These are phyloP conservation scores for Gymnocheta viridis DNA, from an alignment of 2,888 invertebrate species.

Conservation along the genomic window DNA sequence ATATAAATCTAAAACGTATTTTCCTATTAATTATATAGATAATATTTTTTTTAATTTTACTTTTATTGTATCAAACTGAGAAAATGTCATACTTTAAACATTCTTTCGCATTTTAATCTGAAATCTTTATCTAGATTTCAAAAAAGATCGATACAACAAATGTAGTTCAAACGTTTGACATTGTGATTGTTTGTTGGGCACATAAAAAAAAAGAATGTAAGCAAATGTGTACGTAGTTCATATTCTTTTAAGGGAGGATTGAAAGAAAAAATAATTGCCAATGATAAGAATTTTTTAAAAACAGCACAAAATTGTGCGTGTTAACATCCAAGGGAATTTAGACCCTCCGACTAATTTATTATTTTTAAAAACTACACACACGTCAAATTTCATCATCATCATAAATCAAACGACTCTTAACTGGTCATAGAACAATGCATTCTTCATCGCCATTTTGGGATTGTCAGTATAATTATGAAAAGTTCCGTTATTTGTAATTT, in stretches of 20 bases:
- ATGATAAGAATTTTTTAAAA: conserved; percentile 3
- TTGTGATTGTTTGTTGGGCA: not conserved
- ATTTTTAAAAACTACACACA: not conserved
- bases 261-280: conserved; percentile 19
- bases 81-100: too few relatives aligned
- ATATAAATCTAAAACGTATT: too few relatives aligned
- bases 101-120: too few relatives aligned
- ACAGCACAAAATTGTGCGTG: not conserved
- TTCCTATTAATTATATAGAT: too few relatives aligned
- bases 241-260: conserved; percentile 40
- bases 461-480: not conserved
- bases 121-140: too few relatives aligned
- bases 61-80: too few relatives aligned
- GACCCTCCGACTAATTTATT: not conserved
- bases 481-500: too few relatives aligned
- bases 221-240: not conserved
- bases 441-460: not conserved
- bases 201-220: not conserved
- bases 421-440: not conserved
- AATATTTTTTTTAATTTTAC: too few relatives aligned
- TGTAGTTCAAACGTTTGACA: not conserved
- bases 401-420: not conserved
- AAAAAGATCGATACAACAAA: too few relatives aligned
- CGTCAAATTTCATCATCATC: not conserved
- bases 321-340: not conserved